Evolutionary conservation across 2,113 vertebrate genomes (phyloP), one percentile per base, ranked within the genome.

Genomic region (Kryptolebias marmoratus): DNA sequence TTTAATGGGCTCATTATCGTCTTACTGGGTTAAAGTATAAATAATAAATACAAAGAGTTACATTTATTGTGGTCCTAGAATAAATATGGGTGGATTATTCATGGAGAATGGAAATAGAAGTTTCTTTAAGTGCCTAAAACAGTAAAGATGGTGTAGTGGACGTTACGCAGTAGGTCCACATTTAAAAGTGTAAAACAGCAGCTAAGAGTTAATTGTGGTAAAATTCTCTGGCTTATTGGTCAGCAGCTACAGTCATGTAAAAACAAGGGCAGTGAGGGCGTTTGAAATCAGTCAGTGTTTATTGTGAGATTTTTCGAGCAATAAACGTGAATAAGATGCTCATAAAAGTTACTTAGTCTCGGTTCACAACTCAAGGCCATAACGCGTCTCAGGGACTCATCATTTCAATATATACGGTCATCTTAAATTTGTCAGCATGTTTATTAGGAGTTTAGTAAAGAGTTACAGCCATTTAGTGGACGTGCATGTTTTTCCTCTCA

Each of bases 261-360:
- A 42, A 78, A 31, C 63, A 73, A 48, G 71, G 82, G n/a, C 48
- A 75, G 44, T 9, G 36, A 58, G 64, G 66, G 11, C 57, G 52
- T 66, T 50, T 73, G 10, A 64, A 74, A 75, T 77, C 72, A 78
- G 75, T 84, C 76, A 68, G 15, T 66, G 64, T 89, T 89, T 87
- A 89, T 68, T 62, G 49, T 79, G 16, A 47, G 63, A 70, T 77
- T 70, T 86, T 85, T 80, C 27, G 66, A 69, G 70, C 77, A 82
- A 74, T 88, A 81, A 87, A 86, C 45, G 49, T 78, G 78, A 86
- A 73, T 81, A 70, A 85, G 30, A 22, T 48, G 74, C 80, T 79
- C 63, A 2, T 87, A 77, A 89, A 90, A 69, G 57, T 84, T 77
- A 76, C 87, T 87, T 63, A 71, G 76, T 75, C 68, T 69, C 18